These are phyloP conservation scores for Notocelia uddmanniana DNA, from an alignment of 2,888 invertebrate genomes.

Conservation along the genomic window DNA sequence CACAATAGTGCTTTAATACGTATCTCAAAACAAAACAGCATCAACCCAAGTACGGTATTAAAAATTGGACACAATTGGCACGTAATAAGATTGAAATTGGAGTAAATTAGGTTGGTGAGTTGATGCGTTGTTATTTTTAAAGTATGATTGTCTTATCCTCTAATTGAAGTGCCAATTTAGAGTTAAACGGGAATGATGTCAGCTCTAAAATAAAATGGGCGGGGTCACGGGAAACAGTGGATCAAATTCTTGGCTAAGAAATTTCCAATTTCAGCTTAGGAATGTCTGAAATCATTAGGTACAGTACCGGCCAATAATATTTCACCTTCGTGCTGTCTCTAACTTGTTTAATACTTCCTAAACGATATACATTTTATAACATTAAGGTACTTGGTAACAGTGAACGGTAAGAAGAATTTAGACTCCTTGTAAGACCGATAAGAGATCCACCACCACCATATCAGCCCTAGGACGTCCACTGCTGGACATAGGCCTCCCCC, in stretches of 20 bases:
- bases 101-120: background rate
- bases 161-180: slow-evolving; percentile 60
- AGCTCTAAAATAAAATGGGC: slow-evolving; percentile 48
- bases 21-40: slow-evolving; percentile 9
- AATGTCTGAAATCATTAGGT: too few relatives aligned
- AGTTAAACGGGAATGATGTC: slow-evolving; percentile 57
- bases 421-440: too few relatives aligned
- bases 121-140: background rate
- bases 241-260: background rate
- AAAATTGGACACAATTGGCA: slow-evolving; percentile 6
- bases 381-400: too few relatives aligned
- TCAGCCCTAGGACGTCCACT: too few relatives aligned
- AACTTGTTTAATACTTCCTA: too few relatives aligned
- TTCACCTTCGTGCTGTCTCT: too few relatives aligned
- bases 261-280: slow-evolving; percentile 12
- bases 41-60: background rate
- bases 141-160: slow-evolving; percentile 47
- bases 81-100: slow-evolving; percentile 8
- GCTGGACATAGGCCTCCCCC: too few relatives aligned
- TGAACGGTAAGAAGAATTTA: too few relatives aligned
- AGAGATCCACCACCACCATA: too few relatives aligned
- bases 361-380: too few relatives aligned
- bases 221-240: slow-evolving; percentile 9
- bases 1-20: slow-evolving; percentile 14
- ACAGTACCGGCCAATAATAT: too few relatives aligned